A percentile compares a stretch with the other conserved stretches of the same genome.
Conservation (phyloP, 2,888 invertebrate species). For the Lysandra coridon region DNA sequence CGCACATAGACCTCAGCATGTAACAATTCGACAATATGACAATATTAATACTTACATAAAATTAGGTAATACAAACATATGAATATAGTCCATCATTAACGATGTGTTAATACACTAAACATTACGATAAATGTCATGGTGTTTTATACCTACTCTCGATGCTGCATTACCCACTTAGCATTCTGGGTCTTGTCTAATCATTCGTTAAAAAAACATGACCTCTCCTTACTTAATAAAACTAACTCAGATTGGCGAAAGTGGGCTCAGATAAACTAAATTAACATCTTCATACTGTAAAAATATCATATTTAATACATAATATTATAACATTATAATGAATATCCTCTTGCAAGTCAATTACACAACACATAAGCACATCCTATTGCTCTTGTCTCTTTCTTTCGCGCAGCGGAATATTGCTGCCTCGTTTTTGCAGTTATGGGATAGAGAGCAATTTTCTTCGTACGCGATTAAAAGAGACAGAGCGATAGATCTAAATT, state of each 20-base stretch:
- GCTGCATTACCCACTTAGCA: not conserved
- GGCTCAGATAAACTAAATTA: not conserved
- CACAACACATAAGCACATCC: not conserved
- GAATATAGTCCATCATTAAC: constrained; percentile 16
- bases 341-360: not conserved
- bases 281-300: not conserved
- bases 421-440: not conserved
- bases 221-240: not conserved
- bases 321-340: not conserved
- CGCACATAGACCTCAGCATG: not conserved
- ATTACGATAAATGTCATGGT: constrained; percentile 39
- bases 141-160: constrained; percentile 31
- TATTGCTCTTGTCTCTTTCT: not conserved
- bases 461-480: not conserved
- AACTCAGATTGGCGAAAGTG: not conserved
- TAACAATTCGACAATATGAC: not conserved
- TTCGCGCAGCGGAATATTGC: not conserved
- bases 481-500: not conserved
- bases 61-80: constrained; percentile 14
- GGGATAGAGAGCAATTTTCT: not conserved
- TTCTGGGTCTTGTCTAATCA: not conserved
- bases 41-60: constrained; percentile 9
- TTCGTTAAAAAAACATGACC: not conserved
- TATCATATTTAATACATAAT: not conserved
- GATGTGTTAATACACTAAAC: constrained; percentile 28